These are phyloP conservation scores for Polydrusus tereticollis DNA, from an alignment of 2,888 invertebrate genomes.

Conservation along the genomic window DNA sequence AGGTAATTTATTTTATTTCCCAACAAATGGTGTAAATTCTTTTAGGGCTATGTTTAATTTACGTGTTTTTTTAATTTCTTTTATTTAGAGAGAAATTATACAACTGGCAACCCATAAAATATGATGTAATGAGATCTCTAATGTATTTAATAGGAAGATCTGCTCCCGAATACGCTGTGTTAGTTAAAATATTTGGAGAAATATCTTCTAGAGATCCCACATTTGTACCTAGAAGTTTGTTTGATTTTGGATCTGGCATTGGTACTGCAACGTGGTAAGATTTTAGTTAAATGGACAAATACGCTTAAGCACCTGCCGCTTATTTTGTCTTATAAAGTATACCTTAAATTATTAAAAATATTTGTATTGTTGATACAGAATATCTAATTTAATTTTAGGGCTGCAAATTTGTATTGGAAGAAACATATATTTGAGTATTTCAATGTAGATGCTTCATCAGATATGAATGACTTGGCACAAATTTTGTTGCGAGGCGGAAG, in stretches of 20 bases:
- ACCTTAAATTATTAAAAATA: background rate
- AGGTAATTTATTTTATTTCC: conserved; percentile 53
- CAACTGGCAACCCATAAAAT: conserved; percentile 82
- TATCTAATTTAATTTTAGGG: conserved; percentile 64
- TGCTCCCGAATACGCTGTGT: conserved; percentile 81
- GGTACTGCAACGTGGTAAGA: conserved; percentile 83
- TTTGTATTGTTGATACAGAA: background rate
- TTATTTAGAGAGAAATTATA: conserved; percentile 71
- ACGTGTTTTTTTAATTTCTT: background rate
- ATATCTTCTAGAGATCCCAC: conserved; percentile 74
- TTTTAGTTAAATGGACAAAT: too few species aligned
- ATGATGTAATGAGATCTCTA: conserved; percentile 74
- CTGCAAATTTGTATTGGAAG: conserved; percentile 80
- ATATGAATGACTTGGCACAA: conserved; percentile 87
- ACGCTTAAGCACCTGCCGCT: too few species aligned
- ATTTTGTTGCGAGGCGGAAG: conserved; percentile 77
- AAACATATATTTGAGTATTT: conserved; percentile 83
- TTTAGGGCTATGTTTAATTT: background rate
- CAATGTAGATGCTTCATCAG: conserved; percentile 84
- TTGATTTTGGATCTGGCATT: conserved; percentile 94
- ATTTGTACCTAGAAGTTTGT: conserved; percentile 82
- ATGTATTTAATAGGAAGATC: conserved; percentile 81
- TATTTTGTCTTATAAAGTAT: too few species aligned
- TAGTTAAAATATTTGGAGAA: conserved; percentile 80
- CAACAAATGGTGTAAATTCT: background rate